Evolutionary conservation across 2,797 vertebrate genomes (phyloP), one percentile per base, ranked within the genome.

Genomic region (Echiichthys vipera): DNA sequence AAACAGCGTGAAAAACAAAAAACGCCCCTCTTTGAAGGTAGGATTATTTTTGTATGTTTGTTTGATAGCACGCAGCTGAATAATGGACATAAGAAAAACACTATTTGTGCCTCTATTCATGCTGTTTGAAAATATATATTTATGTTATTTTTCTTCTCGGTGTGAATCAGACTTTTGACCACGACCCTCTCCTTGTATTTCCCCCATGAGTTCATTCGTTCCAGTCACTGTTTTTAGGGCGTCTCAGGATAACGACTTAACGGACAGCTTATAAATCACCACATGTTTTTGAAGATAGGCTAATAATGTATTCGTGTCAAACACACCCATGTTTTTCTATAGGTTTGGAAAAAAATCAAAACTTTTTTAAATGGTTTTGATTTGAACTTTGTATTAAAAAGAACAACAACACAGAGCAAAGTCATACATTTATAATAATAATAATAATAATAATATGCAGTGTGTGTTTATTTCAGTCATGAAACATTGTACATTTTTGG

Each of bases 381-480:
- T 96, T 96, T 96, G 89, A 96, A 94, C 92, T 96, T 97, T 97
- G 95, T 98, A 96, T 94, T 94, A 92, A 95, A 94, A 65, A 15
- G 42, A 61, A 91, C 86, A 74, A 37, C 12, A 64, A 84, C 77
- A 90, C 78, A 90, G 81, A 90, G 83, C 82, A 85, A 91, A 91
- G 88, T 89, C 88, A 76, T 90, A 87, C 87, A 82, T 94, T 95
- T 94, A 92, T 93, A 89, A 86, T 73, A n/a, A n/a, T n/a, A n/a
- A n/a, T n/a, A n/a, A n/a, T n/a, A 55, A 53, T 32, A 32, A 55
- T 73, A 91, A 92, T 92, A 94, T 94, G 91, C 91, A 93, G 94
- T 96, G 93, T 96, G 57, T 98, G 95, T 93, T 96, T 96, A 95
- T 97, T 96, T 96, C 94, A 95, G 94, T 94, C 92, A 95, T 93